Evolutionary conservation across 2,888 invertebrate genomes (phyloP).

Genomic region (Dynastes hyllus): DNA sequence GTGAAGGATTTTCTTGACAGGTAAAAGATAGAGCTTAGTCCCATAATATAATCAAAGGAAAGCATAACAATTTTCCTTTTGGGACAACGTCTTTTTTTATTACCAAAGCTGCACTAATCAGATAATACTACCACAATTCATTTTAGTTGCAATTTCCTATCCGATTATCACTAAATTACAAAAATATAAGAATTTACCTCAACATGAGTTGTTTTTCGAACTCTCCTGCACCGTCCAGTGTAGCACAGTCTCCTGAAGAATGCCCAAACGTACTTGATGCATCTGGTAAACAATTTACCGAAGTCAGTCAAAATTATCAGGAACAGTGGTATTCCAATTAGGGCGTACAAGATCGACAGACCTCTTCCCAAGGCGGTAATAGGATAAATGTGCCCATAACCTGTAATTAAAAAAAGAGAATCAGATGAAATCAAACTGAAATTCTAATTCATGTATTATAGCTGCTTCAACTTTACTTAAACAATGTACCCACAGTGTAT

Average conservation of each 20-base stretch:
- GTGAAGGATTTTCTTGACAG: too few relatives aligned
- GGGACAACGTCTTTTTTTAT: too few relatives aligned
- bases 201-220: constrained; percentile 83
- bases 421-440: neutral
- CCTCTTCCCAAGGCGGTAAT: constrained; percentile 89
- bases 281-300: constrained; percentile 93
- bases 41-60: too few relatives aligned
- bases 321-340: constrained; percentile 96
- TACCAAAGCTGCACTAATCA: too few relatives aligned
- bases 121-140: too few relatives aligned
- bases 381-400: constrained; percentile 97
- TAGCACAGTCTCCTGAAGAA: constrained; percentile 88
- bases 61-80: too few relatives aligned
- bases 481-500: too few relatives aligned
- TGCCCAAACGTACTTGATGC: constrained; percentile 93
- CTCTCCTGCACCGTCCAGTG: constrained; percentile 87
- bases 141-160: neutral
- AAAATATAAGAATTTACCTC: constrained; percentile 73
- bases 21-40: too few relatives aligned
- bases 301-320: constrained; percentile 95
- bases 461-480: too few relatives aligned
- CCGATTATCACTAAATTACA: neutral
- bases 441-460: neutral
- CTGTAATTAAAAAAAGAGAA: constrained; percentile 73
- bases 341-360: constrained; percentile 93